Evolutionary conservation across 2,797 vertebrate species (phyloP).

Genomic region (Clamator glandarius): DNA sequence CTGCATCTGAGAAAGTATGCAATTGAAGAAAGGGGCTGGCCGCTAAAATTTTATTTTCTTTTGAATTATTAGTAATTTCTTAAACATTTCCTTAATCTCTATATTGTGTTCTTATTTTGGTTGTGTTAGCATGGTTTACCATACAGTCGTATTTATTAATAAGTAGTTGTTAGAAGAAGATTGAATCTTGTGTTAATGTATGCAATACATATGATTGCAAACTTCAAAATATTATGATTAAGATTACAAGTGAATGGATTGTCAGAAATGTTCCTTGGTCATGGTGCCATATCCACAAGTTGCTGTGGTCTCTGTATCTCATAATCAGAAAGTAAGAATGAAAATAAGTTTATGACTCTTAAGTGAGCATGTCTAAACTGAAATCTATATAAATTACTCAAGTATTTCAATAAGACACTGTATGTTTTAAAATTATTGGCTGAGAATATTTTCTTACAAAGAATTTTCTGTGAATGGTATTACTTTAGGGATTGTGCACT

Average conservation of each 20-base stretch:
- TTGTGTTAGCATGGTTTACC: neutral
- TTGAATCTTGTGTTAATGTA: neutral
- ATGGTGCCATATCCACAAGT: neutral
- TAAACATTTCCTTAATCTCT: neutral
- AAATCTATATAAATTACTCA: neutral
- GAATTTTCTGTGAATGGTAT: neutral
- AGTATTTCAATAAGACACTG: neutral
- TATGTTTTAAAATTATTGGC: neutral
- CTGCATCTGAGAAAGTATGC: neutral
- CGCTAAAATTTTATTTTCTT: neutral
- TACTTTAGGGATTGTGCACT: neutral
- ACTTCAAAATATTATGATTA: neutral
- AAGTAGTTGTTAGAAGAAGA: neutral
- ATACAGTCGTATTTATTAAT: neutral
- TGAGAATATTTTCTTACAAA: neutral
- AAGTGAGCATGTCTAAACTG: neutral
- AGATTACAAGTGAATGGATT: neutral
- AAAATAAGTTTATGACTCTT: neutral
- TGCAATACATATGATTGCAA: neutral
- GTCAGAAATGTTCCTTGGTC: neutral
- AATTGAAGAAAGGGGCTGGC: neutral
- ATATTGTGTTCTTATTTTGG: neutral
- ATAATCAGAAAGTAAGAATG: neutral
- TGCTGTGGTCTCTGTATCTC: neutral
- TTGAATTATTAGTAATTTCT: neutral